Evolutionary conservation across 2,113 vertebrate species (phyloP), one percentile per base, ranked within the genome.

Genomic region (Malurus melanocephalus): DNA sequence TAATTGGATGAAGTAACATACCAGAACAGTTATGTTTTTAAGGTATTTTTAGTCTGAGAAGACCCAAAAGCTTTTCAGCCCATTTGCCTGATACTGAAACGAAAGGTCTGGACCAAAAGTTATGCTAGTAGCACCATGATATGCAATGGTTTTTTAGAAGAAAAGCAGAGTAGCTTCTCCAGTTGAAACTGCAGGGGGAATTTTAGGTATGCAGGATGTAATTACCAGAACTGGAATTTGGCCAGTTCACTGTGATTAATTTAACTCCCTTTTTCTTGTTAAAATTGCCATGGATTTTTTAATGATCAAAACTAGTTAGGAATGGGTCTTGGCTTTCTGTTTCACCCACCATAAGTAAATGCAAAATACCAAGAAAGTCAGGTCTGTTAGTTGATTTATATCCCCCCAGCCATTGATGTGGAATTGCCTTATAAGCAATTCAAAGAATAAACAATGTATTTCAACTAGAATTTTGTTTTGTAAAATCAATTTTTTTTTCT

Each of bases 211-310:
- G 85, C 77, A 89, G 88, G 71, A 94, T 85, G 43, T 86, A 95
- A 93, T 94, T 94, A 95, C 55, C 38, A 77, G 62, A 89, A 48
- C 45, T 89, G 87, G 89, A 96, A 93, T 96, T 92, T 74, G 60
- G 80, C 91, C 87, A 94, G 84, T 67, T 89, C 84, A 57, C 66
- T 86, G 64, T 93, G 89, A 94, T 96, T 96, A 95, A 92, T 93
- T 94, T 94, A 94, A 89, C 93, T 93, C 89, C 46, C 7, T 0
- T 87, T 82, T 72, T 93, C 82, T 92, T 96, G 88, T 85, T 93
- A 77, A 94, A 89, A 90, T 95, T 93, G 74, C 60, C 81, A 80
- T 88, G 82, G 89, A 92, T 92, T 74, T 90, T 92, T 90, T 89
- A 93, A 87, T 81, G 52, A 93, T 92, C 69, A 85, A 26, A 88